A percentile compares a stretch with the other conserved stretches of the same genome.
Conservation (phyloP, 2,797 vertebrate genomes). For the Mus minutoides region DNA sequence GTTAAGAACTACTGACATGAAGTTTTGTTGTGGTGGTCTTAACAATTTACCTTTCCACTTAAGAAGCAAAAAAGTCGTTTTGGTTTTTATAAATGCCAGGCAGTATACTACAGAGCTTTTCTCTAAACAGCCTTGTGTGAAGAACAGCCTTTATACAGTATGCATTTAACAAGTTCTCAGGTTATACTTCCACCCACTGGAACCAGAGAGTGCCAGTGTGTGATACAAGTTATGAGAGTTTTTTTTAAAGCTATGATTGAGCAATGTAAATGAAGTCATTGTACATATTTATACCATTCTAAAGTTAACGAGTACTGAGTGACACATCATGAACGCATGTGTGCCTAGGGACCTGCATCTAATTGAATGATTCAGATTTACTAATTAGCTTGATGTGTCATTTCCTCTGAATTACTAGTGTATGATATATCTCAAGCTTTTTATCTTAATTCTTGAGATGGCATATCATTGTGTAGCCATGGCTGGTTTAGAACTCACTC, state of each 20-base stretch:
- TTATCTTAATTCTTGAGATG: background rate
- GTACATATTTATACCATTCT: background rate
- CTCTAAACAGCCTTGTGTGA: background rate
- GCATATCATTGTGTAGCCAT: background rate
- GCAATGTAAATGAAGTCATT: background rate
- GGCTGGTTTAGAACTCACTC: background rate
- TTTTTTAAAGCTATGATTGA: background rate
- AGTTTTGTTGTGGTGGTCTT: background rate
- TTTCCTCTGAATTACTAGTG: slow-evolving; percentile 1
- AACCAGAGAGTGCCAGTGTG: background rate
- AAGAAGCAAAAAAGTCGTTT: background rate
- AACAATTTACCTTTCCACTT: background rate
- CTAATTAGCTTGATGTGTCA: background rate
- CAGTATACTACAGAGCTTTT: background rate
- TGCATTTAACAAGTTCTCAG: background rate
- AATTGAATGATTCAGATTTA: background rate
- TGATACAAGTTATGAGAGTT: background rate
- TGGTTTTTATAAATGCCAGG: background rate
- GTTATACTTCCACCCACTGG: background rate
- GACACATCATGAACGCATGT: background rate
- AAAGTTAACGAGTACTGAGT: background rate
- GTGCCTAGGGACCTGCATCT: background rate
- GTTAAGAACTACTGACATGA: background rate
- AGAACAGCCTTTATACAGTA: background rate
- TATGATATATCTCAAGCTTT: background rate